These are phyloP conservation scores for Platysternon megacephalum DNA, from an alignment of 2,113 vertebrate species.

Conservation along the genomic window DNA sequence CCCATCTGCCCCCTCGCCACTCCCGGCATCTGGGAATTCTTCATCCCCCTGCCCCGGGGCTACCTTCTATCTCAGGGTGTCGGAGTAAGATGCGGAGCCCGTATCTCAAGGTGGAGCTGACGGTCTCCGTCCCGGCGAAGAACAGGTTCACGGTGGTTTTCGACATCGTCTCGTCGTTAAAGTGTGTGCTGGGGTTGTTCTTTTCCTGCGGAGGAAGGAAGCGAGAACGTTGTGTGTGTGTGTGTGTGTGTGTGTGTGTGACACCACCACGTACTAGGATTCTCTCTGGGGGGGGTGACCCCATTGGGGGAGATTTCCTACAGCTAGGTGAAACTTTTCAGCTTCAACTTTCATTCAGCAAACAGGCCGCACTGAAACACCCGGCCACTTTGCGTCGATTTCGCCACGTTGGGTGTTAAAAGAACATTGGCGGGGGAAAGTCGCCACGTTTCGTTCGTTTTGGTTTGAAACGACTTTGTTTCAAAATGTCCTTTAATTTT, in stretches of 20 bases:
- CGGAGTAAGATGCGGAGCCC: slow-evolving; percentile 62
- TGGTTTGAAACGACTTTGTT: too few species aligned
- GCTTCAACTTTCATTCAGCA: not conserved
- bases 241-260: not conserved
- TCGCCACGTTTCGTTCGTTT: not conserved
- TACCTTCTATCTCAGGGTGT: slow-evolving; percentile 63
- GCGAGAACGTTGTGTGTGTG: fast-evolving
- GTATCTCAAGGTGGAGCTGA: slow-evolving; percentile 64
- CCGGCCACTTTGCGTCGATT: too few species aligned
- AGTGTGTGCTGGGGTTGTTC: slow-evolving; percentile 56
- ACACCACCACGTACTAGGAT: too few species aligned
- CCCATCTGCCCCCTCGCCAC: not conserved
- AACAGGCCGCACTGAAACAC: too few species aligned
- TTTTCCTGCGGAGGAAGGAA: slow-evolving; percentile 42
- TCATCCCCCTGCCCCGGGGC: too few species aligned
- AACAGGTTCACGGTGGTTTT: slow-evolving; percentile 71
- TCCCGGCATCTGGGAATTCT: not conserved
- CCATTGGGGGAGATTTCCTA: not conserved
- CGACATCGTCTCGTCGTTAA: slow-evolving; percentile 63
- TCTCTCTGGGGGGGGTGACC: too few species aligned
- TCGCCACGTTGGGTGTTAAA: too few species aligned
- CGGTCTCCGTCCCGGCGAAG: slow-evolving; percentile 64
- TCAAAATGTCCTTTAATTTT: too few species aligned
- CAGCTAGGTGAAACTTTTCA: not conserved
- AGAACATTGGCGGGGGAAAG: too few species aligned